These are phyloP conservation scores for Leptestheria dahalacensis DNA, from an alignment of 1,140 invertebrate species.

Conservation along the genomic window DNA sequence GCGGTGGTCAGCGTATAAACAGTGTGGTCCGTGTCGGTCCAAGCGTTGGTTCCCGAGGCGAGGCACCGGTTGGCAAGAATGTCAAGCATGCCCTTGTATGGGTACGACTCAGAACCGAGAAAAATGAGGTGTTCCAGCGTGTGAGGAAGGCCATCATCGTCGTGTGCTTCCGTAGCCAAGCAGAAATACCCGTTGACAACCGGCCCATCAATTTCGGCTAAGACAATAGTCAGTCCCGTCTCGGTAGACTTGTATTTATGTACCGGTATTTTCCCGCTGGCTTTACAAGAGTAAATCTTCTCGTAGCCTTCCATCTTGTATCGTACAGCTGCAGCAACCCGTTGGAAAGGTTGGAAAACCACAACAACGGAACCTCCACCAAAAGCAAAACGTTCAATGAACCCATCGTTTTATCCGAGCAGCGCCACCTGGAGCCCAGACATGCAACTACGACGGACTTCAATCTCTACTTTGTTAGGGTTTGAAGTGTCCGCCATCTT, in stretches of 20 bases:
- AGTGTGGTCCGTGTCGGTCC: constrained; percentile 60
- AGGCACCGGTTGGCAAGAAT: constrained; percentile 73
- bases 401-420: no score
- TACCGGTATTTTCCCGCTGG: constrained; percentile 54
- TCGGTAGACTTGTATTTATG: constrained; percentile 62
- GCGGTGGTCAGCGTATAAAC: constrained; percentile 77
- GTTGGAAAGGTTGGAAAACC: no score
- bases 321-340: no score
- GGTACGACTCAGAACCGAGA: constrained; percentile 75
- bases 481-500: no score
- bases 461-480: no score
- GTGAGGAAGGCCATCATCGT: constrained; percentile 83
- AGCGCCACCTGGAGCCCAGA: no score
- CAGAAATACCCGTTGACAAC: constrained; percentile 72
- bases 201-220: constrained; percentile 71
- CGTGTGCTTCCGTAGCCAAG: constrained; percentile 71
- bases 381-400: no score
- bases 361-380: no score
- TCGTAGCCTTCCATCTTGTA: constrained; percentile 25
- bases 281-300: constrained; percentile 42
- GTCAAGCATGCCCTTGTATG: constrained; percentile 78
- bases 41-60: constrained; percentile 66
- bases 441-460: no score
- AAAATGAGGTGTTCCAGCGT: constrained; percentile 86
- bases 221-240: constrained; percentile 60